Evolutionary conservation across 2,888 invertebrate species (phyloP).

Genomic region (Netelia melanura): DNA sequence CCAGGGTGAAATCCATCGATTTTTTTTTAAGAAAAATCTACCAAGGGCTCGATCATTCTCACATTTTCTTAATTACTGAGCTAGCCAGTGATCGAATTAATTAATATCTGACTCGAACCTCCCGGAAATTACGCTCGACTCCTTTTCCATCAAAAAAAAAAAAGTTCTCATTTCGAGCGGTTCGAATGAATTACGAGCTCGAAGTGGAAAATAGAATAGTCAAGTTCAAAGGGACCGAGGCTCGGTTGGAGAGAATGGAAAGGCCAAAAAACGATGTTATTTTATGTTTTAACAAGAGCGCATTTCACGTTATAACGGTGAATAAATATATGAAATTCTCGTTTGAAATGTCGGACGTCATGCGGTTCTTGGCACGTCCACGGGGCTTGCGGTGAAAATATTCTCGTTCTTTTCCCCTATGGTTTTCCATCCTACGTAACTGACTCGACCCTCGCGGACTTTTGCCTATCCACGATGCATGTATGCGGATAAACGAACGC

Average conservation of each 20-base stretch:
- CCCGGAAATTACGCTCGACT: no score
- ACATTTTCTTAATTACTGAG: no score
- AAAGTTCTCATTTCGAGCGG: no score
- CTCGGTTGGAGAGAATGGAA: not conserved
- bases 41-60: not conserved
- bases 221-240: not conserved
- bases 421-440: not conserved
- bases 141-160: no score
- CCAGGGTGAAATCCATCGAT: not conserved
- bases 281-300: slow-evolving; percentile 23
- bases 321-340: slow-evolving; percentile 49
- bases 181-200: no score
- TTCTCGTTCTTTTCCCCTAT: slow-evolving; percentile 21
- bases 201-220: no score
- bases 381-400: slow-evolving; percentile 25
- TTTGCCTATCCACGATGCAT: slow-evolving; percentile 42
- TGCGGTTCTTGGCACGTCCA: slow-evolving; percentile 34
- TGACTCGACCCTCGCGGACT: slow-evolving; percentile 39
- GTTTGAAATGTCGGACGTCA: slow-evolving; percentile 55
- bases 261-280: slow-evolving; percentile 1
- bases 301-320: slow-evolving; percentile 29
- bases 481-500: slow-evolving; percentile 29
- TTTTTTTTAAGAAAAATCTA: not conserved
- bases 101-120: no score
- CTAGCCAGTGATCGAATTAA: no score